A percentile compares a stretch with the other conserved stretches of the same genome.
Conservation (phyloP, 2,113 vertebrate species). For the Aegithalos caudatus region DNA sequence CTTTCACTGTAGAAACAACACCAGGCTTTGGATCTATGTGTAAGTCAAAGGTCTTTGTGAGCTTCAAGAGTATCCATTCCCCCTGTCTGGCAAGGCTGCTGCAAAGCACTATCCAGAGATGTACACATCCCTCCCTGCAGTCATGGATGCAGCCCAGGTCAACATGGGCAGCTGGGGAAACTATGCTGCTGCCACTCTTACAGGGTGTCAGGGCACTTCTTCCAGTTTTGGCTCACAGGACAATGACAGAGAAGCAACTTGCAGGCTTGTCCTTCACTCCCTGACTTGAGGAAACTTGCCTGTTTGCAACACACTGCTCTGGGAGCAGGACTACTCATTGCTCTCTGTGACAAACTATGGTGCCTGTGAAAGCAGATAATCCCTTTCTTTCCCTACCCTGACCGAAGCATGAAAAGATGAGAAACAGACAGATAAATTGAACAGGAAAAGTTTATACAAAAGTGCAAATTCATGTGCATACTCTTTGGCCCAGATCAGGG, state of each 20-base stretch:
- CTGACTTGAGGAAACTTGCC: not conserved
- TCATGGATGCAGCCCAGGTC: not conserved
- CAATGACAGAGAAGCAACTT: not conserved
- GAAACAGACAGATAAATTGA: not conserved
- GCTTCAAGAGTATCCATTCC: not conserved
- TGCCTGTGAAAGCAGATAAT: not conserved
- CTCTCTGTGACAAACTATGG: not conserved
- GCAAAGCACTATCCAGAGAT: not conserved
- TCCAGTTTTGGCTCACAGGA: not conserved
- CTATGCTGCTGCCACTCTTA: rapidly evolving
- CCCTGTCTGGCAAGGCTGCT: not conserved
- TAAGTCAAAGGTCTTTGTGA: not conserved
- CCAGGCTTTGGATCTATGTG: not conserved
- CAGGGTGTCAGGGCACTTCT: not conserved
- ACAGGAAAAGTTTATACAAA: not conserved
- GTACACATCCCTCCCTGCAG: not conserved
- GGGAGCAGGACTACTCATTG: not conserved
- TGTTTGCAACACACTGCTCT: not conserved
- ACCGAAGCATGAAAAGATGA: not conserved
- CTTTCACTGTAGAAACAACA: not conserved
- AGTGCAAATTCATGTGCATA: not conserved
- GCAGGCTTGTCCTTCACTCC: not conserved
- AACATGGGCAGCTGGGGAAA: not conserved
- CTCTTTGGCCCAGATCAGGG: not conserved
- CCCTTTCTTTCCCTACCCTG: not conserved